Conservation (phyloP, 2,888 invertebrate species). For the Podabrus alpinus region DNA sequence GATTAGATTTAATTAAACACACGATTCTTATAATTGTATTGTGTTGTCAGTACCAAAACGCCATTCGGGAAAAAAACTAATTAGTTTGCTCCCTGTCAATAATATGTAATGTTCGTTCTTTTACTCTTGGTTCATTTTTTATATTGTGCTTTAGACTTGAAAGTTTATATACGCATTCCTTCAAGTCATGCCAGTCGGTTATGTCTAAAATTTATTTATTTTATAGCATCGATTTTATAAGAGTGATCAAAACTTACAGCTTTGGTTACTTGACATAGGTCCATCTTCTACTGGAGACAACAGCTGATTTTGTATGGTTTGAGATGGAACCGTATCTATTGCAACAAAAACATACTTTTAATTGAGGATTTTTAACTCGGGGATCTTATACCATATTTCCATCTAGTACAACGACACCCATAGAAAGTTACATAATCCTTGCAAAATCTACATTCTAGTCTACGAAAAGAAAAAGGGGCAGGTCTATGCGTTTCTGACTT, state of each 20-base stretch:
- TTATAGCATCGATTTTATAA: not conserved
- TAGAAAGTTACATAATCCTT: not conserved
- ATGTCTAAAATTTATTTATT: not conserved
- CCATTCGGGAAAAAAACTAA: no score
- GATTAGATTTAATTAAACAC: no score
- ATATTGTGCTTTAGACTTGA: not conserved
- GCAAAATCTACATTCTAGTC: not conserved
- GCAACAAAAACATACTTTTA: not conserved
- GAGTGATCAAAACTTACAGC: not conserved
- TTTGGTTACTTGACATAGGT: not conserved
- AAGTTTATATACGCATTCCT: not conserved
- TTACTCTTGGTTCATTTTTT: not conserved
- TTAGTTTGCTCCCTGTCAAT: no score
- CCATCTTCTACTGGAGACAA: not conserved
- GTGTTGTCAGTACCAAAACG: no score
- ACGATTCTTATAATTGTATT: no score
- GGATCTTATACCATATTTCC: not conserved
- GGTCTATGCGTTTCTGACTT: not conserved
- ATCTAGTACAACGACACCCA: not conserved
- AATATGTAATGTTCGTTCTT: not conserved
- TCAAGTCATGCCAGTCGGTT: not conserved
- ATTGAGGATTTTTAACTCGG: not conserved
- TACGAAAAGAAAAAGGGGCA: not conserved
- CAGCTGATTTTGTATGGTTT: not conserved
- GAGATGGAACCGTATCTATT: not conserved